phyloP scores from a whole-genome alignment of 1,140 invertebrate genomes.

The Sycophila sp. region DNA sequence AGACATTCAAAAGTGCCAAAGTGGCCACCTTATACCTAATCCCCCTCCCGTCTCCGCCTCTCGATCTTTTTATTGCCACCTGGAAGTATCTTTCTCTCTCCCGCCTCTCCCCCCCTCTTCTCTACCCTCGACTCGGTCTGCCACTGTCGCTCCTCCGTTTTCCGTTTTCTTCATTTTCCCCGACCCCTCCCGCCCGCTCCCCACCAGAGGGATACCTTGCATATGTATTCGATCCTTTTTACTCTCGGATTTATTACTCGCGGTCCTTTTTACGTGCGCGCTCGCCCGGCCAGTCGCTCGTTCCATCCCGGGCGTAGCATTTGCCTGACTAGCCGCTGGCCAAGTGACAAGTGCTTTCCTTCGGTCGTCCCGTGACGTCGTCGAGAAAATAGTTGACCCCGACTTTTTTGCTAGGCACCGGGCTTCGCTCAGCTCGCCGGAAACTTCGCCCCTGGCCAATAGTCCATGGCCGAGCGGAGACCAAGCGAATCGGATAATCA shows the following conservation, averaged over 20 bases:
- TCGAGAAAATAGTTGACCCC: slow-evolving; percentile 9
- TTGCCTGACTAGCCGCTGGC: neutral
- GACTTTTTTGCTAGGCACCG: neutral
- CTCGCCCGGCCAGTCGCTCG: too few relatives aligned
- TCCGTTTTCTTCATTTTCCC: neutral
- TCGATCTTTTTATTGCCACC: neutral
- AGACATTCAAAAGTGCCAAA: slow-evolving; percentile 22
- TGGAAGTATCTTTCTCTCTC: neutral
- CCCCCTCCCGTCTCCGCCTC: neutral
- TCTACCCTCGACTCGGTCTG: neutral
- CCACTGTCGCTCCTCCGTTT: neutral
- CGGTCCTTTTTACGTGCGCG: neutral
- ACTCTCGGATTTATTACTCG: slow-evolving; percentile 6
- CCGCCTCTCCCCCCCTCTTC: neutral
- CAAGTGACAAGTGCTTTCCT: slow-evolving; percentile 14
- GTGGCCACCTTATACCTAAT: neutral
- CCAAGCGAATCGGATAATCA: neutral
- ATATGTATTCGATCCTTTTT: slow-evolving; percentile 20
- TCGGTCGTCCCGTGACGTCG: too few relatives aligned
- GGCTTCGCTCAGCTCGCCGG: neutral
- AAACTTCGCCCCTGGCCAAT: slow-evolving; percentile 2
- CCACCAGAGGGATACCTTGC: neutral
- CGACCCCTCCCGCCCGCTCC: too few relatives aligned
- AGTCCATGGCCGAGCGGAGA: neutral
- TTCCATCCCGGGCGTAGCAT: too few relatives aligned